A percentile compares a stretch with the other conserved stretches of the same genome.
These are phyloP conservation scores for Potamilus streckersoni DNA, from an alignment of 1,140 invertebrate genomes.

Conservation along the genomic window DNA sequence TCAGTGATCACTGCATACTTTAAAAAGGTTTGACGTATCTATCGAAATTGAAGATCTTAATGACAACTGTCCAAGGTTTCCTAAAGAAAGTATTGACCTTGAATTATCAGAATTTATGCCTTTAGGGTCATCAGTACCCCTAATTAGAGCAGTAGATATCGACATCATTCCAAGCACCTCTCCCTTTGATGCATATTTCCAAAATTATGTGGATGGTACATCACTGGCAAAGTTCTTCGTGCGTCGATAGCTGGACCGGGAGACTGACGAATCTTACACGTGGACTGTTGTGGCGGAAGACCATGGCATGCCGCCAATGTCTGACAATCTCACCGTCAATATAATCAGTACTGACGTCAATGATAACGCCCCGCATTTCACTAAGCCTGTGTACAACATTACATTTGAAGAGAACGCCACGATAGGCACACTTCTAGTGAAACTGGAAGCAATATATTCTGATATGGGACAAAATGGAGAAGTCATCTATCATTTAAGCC, in stretches of 20 bases:
- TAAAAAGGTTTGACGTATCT: slow-evolving; percentile 71
- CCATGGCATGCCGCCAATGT: slow-evolving; percentile 82
- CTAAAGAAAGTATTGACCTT: slow-evolving; percentile 45
- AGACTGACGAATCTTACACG: slow-evolving; percentile 89
- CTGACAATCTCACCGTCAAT: slow-evolving; percentile 54
- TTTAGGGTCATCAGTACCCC: slow-evolving; percentile 30
- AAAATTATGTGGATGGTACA: slow-evolving; percentile 41
- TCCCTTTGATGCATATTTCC: slow-evolving; percentile 41
- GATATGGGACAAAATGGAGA: slow-evolving; percentile 56
- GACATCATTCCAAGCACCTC: slow-evolving; percentile 34
- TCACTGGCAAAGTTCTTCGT: slow-evolving; percentile 45
- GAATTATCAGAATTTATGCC: slow-evolving; percentile 42
- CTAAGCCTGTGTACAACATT: slow-evolving; percentile 64
- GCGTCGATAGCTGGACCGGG: slow-evolving; percentile 78
- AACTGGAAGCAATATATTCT: slow-evolving; percentile 49
- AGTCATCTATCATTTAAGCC: slow-evolving; percentile 50
- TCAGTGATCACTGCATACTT: slow-evolving; percentile 49
- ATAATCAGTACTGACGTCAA: slow-evolving; percentile 80
- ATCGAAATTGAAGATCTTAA: slow-evolving; percentile 87
- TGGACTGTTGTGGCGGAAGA: slow-evolving; percentile 90
- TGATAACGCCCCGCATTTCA: slow-evolving; percentile 89
- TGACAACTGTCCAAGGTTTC: slow-evolving; percentile 89
- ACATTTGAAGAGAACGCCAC: slow-evolving; percentile 78
- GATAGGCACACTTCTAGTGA: slow-evolving; percentile 37
- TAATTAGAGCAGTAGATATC: slow-evolving; percentile 45